Base-by-base conservation (phyloP, 2,888 invertebrate species). In the Dryadula phaetusa region DNA sequence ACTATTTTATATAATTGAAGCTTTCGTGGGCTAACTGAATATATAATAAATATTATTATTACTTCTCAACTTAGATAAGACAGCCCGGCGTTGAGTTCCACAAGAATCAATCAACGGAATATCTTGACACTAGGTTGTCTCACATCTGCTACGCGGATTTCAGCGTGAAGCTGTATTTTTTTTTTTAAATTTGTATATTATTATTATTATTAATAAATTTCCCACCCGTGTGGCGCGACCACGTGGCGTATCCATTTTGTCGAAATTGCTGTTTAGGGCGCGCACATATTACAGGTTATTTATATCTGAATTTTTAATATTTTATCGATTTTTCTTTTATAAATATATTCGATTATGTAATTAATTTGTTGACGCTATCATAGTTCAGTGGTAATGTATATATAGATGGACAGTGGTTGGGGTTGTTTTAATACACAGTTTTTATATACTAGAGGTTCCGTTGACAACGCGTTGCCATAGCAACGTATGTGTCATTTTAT, bases 201-300 rank as follows among this genome's bases (percentile, higher is more conserved):
- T 63, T 61, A 53, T 58, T 53, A 64, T 62, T 62, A 60, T 37
- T 61, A 54, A 47, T 16, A 67, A 18, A 70, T 64, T 72, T 63
- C 67, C 80, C 18, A 58, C 63, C 72, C 71, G 84, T 88, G 87
- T 85, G 81, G n/a, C 1, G 56, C 60, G 76, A 72, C 82, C 75
- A 73, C 79, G 80, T 83, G 84, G 82, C 86, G 86, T 87, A 90
- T 88, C 89, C 90, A 90, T 90, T 90, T 90, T 86, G 85, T 84
- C 85, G 84, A 87, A 90, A 90, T 90, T 88, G 88, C 87, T 87
- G 82, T 82, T 86, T 81, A 86, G 83, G 82, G 74, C 72, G 75
- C 75, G 80, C 76, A 71, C 81, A 85, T 77, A 83, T 60, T 60
- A 60, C 28, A 18, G 28, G 28, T 44, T 44, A 44, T 60, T 60